A percentile compares a stretch with the other conserved stretches of the same genome.
Conservation (phyloP, 2,797 vertebrate species). For the Sebastes iracundus region DNA sequence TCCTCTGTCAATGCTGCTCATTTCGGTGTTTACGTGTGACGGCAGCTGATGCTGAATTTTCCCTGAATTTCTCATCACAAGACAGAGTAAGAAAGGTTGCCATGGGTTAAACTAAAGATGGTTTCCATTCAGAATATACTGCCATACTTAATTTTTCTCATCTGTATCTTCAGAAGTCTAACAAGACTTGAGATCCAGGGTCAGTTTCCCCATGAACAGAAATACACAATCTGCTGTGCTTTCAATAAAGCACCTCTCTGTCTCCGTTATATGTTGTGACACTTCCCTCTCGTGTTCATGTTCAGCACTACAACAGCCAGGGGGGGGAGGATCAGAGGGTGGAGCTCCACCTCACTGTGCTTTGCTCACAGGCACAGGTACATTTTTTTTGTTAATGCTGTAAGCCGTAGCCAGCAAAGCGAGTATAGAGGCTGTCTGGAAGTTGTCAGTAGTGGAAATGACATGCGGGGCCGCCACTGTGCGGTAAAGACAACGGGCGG, state of each 20-base stretch:
- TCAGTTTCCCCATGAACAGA: not conserved
- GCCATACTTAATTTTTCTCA: not conserved
- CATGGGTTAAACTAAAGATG: not conserved
- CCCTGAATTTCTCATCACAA: not conserved
- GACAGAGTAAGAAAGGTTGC: not conserved
- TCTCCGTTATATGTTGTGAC: constrained; percentile 2
- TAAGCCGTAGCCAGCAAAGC: constrained; percentile 27
- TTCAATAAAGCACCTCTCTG: not conserved
- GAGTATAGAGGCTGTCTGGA: not conserved
- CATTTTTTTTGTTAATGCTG: constrained; percentile 2
- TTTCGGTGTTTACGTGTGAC: not conserved
- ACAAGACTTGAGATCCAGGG: not conserved
- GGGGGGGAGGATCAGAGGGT: constrained; percentile 41
- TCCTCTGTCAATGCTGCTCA: not conserved
- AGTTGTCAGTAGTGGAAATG: constrained; percentile 15
- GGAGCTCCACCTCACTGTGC: constrained; percentile 45
- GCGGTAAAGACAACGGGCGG: constrained; percentile 23
- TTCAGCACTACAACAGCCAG: not conserved
- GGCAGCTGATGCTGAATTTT: not conserved
- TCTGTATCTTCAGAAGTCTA: not conserved
- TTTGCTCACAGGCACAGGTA: constrained; percentile 58
- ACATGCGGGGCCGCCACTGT: not conserved
- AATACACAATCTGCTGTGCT: not conserved
- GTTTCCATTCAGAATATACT: not conserved
- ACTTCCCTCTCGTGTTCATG: constrained; percentile 49